phyloP scores from a whole-genome alignment of 2,888 invertebrate species.

The Melipona beecheii region DNA sequence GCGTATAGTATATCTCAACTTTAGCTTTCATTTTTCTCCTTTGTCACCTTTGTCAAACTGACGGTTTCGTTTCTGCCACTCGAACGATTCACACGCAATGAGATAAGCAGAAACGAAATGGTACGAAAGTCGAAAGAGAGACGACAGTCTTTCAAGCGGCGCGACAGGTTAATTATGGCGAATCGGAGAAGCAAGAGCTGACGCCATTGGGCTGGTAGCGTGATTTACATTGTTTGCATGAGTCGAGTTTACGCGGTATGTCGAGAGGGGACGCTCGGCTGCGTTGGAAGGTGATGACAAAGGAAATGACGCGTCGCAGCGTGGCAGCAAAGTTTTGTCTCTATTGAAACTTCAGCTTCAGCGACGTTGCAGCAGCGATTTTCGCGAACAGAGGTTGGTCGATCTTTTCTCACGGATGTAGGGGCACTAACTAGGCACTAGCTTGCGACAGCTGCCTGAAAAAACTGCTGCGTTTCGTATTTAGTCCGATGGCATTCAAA shows the following conservation, averaged over 20 bases:
- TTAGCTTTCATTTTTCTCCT: background rate
- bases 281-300: background rate
- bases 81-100: too few relatives aligned
- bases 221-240: conserved; percentile 32
- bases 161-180: background rate
- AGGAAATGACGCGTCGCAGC: conserved; percentile 12
- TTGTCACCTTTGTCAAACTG: background rate
- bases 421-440: background rate
- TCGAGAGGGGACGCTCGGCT: conserved; percentile 8
- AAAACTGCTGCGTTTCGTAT: too few relatives aligned
- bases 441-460: background rate
- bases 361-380: conserved; percentile 12
- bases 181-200: background rate
- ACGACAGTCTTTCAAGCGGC: too few relatives aligned
- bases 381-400: background rate
- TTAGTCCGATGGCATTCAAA: background rate
- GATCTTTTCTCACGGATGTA: conserved; percentile 13
- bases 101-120: too few relatives aligned
- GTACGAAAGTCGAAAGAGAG: too few relatives aligned
- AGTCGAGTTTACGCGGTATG: conserved; percentile 2
- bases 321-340: conserved; percentile 37
- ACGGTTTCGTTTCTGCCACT: too few relatives aligned
- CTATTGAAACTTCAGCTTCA: conserved; percentile 24
- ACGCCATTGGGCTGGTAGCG: background rate
- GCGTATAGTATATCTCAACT: too few relatives aligned